Evolutionary conservation across 2,113 vertebrate genomes (phyloP).

Genomic region (Struthio camelus): DNA sequence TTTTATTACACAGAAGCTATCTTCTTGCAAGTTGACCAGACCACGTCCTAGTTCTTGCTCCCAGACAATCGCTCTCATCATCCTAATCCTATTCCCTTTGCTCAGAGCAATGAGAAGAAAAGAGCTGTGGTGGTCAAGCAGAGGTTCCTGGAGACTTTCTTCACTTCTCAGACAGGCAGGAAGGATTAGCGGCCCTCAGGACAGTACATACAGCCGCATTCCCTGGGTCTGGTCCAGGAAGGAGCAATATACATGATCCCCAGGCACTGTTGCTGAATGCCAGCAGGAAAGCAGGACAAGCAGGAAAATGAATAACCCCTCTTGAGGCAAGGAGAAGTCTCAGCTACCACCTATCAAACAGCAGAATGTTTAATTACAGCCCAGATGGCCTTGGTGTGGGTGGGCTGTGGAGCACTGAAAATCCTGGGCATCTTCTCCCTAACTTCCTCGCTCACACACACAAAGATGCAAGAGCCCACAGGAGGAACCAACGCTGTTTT

Average conservation of each 20-base stretch:
- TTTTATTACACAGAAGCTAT: not conserved
- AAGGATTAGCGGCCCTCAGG: not conserved
- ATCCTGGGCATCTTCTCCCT: not conserved
- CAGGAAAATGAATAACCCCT: not conserved
- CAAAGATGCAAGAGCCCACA: not conserved
- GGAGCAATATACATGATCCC: not conserved
- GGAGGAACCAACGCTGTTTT: not conserved
- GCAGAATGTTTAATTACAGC: not conserved
- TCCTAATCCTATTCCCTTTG: not conserved
- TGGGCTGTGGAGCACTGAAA: not conserved
- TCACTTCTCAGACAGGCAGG: not conserved
- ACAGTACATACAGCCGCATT: fast-evolving
- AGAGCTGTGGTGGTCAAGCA: not conserved
- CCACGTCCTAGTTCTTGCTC: not conserved
- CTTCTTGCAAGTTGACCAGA: not conserved
- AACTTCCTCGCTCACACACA: not conserved
- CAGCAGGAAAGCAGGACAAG: not conserved
- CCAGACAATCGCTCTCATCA: not conserved
- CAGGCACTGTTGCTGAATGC: not conserved
- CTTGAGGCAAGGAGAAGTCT: not conserved
- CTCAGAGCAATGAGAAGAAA: not conserved
- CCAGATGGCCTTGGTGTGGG: not conserved
- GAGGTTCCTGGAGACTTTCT: not conserved
- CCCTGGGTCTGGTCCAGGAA: not conserved
- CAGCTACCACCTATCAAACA: not conserved